Evolutionary conservation across 53 echinoderm and acorn worm species (phyloP), one percentile per base, ranked within the genome.

Genomic region (Temnopleurus reevesii): DNA sequence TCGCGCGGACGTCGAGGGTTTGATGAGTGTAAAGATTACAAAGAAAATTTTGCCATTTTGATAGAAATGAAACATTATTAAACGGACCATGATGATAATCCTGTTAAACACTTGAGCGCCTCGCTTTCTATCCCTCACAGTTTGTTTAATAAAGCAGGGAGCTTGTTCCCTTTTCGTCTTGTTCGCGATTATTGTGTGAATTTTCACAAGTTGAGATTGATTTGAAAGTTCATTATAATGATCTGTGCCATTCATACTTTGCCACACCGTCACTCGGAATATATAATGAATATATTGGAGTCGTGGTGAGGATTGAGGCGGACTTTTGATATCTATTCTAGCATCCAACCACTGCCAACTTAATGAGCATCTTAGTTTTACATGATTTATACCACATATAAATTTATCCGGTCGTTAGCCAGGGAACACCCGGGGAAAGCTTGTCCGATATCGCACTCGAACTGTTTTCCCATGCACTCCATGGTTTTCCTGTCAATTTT

Each of bases 31-130:
- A 38, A 38, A 41, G 23, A 38, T n/a, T 71, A 71, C 71, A 71
- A 71, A 71, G 71, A 71, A 71, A n/a, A 71, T 71, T 63, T 36
- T 17, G 34, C 71, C 21, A 71, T 71, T 71, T 38, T 71, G 17
- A 55, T 29, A 55, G 23, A 83, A 55, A 83, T 83, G 83, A 54
- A 83, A 83, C 83, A 83, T 83, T 83, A 55, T 54, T 83, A 83
- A 83, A 83, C 83, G 83, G 83, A 83, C 83, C 83, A 55, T 47
- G 51, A 83, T 34, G 35, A 53, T 83, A 83, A 83, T 83, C 83
- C 83, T 53, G n/a, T 83, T 55, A 83, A 35, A 18, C 83, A 36
- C 54, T 35, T 30, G 28, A 36, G 31, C 83, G 83, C 83, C 55
- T 83, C 83, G 55, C 83, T 51, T 49, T 79, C 53, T 83, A 6